phyloP scores from a whole-genome alignment of 2,797 vertebrate species.

The Pristis pectinata region DNA sequence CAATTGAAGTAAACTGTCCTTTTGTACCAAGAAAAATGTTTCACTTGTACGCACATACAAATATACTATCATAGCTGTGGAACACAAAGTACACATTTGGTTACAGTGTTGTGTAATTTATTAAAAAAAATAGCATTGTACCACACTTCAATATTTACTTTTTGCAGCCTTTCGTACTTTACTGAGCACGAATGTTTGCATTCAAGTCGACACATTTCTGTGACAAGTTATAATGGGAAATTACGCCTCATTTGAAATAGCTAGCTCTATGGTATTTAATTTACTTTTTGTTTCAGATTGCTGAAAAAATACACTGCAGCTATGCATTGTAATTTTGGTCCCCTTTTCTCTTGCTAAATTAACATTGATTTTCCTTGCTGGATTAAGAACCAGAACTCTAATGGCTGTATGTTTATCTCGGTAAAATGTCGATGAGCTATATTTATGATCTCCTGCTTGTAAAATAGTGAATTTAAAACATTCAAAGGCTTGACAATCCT shows the following conservation, averaged over 20 bases:
- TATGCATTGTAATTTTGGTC: background rate
- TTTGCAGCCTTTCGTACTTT: constrained; percentile 41
- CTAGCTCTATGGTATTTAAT: background rate
- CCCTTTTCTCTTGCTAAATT: background rate
- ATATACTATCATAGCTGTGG: background rate
- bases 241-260: background rate
- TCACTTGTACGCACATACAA: too few relatives aligned
- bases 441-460: background rate
- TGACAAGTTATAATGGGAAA: constrained; percentile 45
- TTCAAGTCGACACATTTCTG: constrained; percentile 47
- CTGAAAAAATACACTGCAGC: background rate
- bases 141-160: background rate
- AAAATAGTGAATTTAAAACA: background rate
- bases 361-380: background rate
- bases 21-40: background rate
- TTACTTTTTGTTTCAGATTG: background rate
- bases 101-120: background rate
- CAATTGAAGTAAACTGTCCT: background rate
- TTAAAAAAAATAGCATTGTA: background rate
- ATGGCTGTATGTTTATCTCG: background rate
- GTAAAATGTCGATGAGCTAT: background rate
- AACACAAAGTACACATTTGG: background rate
- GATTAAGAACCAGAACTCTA: background rate
- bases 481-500: background rate
- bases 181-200: constrained; percentile 38